phyloP scores from a whole-genome alignment of 2,797 vertebrate genomes.

The Phoebastria nigripes region DNA sequence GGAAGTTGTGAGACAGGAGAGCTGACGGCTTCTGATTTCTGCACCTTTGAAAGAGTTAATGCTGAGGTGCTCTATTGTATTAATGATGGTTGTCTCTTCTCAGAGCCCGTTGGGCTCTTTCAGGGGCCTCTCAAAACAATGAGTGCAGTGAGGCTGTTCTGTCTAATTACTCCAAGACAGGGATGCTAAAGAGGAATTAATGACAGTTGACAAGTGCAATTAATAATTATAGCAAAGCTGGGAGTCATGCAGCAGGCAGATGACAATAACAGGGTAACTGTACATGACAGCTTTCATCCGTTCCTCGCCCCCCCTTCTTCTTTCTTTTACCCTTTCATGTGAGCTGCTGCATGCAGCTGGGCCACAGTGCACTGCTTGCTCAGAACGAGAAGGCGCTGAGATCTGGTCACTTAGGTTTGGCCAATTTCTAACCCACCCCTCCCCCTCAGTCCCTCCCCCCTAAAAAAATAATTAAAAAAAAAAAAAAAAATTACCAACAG shows the following conservation, averaged over 20 bases:
- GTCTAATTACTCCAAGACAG: constrained; percentile 82
- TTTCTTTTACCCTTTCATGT: constrained; percentile 51
- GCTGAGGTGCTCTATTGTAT: constrained; percentile 61
- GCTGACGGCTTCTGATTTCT: neutral
- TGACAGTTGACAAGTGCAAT: constrained; percentile 88
- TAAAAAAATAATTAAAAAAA: neutral
- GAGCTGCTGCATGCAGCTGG: constrained; percentile 25
- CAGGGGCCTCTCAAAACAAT: constrained; percentile 76
- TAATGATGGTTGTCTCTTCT: constrained; percentile 59
- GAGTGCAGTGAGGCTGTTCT: constrained; percentile 78
- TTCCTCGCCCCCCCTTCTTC: neutral
- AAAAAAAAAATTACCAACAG: neutral
- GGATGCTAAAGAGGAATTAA: constrained; percentile 87
- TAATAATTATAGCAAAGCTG: constrained; percentile 87
- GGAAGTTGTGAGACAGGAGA: neutral
- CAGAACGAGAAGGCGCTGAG: neutral
- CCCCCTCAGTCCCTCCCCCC: neutral
- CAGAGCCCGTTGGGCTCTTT: constrained; percentile 72
- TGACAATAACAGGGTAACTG: constrained; percentile 80
- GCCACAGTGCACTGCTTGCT: neutral
- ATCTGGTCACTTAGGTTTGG: neutral
- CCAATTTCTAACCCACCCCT: neutral
- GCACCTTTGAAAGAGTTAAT: constrained; percentile 66
- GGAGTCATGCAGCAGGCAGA: constrained; percentile 78
- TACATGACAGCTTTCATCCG: constrained; percentile 75